A percentile compares a stretch with the other conserved stretches of the same genome.
These are phyloP conservation scores for Agonopterix alstromeriana DNA, from an alignment of 2,888 invertebrate species.

Conservation along the genomic window DNA sequence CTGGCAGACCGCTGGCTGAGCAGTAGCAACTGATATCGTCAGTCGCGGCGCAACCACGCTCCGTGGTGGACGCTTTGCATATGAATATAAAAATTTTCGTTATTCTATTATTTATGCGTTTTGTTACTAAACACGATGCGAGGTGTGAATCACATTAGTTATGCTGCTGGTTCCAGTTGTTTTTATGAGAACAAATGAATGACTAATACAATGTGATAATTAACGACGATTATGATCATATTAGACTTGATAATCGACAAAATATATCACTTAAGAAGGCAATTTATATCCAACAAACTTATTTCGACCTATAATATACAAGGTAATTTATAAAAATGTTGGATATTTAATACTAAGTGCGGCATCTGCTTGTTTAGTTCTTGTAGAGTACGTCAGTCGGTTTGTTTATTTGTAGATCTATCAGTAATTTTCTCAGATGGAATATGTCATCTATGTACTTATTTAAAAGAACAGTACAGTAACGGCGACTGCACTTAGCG, in stretches of 20 bases:
- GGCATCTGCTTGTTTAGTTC: background rate
- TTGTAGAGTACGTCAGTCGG: background rate
- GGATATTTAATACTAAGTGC: background rate
- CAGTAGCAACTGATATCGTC: conserved; percentile 11
- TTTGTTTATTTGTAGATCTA: too few species aligned
- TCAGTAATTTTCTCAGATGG: too few species aligned
- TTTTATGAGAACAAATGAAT: conserved; percentile 5
- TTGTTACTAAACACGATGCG: background rate
- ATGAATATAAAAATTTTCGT: background rate
- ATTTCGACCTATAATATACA: background rate
- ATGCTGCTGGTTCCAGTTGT: conserved; percentile 17
- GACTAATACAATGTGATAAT: background rate
- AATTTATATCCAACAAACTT: too few species aligned
- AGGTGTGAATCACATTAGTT: conserved; percentile 29
- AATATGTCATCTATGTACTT: background rate
- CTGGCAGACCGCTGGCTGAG: conserved; percentile 8
- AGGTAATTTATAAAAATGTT: background rate
- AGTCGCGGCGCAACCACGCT: conserved; percentile 20
- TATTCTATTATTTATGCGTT: background rate
- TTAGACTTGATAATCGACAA: too few species aligned
- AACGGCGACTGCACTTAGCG: conserved; percentile 35
- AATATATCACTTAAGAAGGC: too few species aligned
- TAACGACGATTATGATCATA: too few species aligned
- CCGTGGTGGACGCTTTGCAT: conserved; percentile 9
- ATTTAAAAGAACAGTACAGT: conserved; percentile 7